Conservation (phyloP, 2,113 vertebrate genomes). For the Sebastes fasciatus region DNA sequence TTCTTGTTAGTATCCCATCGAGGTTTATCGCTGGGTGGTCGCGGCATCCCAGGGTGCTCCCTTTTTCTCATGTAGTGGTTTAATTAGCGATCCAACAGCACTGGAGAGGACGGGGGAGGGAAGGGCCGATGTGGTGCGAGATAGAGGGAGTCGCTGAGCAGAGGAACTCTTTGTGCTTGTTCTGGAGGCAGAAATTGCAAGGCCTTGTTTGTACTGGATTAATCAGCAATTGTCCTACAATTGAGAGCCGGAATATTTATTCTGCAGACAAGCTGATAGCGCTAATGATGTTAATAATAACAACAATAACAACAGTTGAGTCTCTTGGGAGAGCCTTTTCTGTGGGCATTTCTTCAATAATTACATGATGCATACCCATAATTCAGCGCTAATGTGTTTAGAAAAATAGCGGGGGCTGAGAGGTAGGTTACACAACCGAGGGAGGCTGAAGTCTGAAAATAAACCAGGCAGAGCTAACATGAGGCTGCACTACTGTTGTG, state of each 20-base stretch:
- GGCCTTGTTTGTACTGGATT: conserved; percentile 71
- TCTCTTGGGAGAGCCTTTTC: conserved; percentile 73
- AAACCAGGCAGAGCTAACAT: conserved; percentile 59
- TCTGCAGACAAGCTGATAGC: conserved; percentile 70
- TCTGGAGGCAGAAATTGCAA: conserved; percentile 54
- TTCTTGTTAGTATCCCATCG: conserved; percentile 56
- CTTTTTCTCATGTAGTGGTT: conserved; percentile 48
- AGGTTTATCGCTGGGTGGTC: conserved; percentile 58
- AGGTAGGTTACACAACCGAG: conserved; percentile 65
- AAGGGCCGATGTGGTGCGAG: conserved; percentile 18
- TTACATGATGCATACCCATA: conserved; percentile 79
- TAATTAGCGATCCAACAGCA: conserved; percentile 66
- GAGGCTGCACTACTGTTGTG: conserved; percentile 13
- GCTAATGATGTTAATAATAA: conserved; percentile 81
- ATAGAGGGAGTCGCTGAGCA: conserved; percentile 30
- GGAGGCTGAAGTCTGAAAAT: conserved; percentile 68
- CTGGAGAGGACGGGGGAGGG: conserved; percentile 19
- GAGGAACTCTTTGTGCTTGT: conserved; percentile 52
- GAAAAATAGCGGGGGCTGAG: conserved; percentile 66
- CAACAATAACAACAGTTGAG: conserved; percentile 73
- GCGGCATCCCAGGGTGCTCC: conserved; percentile 55
- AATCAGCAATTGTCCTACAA: conserved; percentile 71
- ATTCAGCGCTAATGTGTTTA: conserved; percentile 72
- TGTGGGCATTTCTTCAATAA: conserved; percentile 76
- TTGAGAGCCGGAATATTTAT: conserved; percentile 71